Conservation (phyloP, 2,888 invertebrate genomes). For the Meiosimyza decipiens region DNA sequence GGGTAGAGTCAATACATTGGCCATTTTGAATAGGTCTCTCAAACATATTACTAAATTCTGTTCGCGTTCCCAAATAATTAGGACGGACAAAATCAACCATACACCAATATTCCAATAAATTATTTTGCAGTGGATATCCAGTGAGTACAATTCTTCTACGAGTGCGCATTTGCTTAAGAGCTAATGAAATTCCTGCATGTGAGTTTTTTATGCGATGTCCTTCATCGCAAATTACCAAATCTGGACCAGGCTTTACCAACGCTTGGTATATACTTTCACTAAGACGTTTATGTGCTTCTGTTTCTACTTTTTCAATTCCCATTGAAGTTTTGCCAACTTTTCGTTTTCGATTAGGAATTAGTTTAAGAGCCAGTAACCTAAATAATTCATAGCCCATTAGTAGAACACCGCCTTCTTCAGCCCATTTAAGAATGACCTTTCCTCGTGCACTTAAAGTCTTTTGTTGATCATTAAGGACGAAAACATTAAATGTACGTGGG, state of each 20-base stretch:
- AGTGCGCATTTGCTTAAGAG: conserved; percentile 93
- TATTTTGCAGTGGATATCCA: conserved; percentile 98
- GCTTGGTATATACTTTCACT: conserved; percentile 87
- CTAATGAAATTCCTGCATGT: conserved; percentile 95
- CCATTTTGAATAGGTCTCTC: conserved; percentile 98
- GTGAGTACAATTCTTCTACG: conserved; percentile 95
- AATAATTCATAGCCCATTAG: conserved; percentile 98
- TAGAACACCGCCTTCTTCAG: conserved; percentile 88
- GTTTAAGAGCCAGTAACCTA: conserved; percentile 85
- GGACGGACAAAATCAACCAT: conserved; percentile 99
- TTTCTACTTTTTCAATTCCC: conserved; percentile 61
- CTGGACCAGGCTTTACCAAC: conserved; percentile 90
- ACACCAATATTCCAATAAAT: conserved; percentile 96
- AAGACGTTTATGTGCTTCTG: conserved; percentile 76
- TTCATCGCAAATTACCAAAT: conserved; percentile 94
- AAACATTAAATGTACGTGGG: conserved; percentile 85
- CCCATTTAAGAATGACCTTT: conserved; percentile 89
- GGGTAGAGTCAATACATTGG: conserved; percentile 96
- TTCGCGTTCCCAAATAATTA: conserved; percentile 95
- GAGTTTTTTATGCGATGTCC: conserved; percentile 98
- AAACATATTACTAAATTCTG: conserved; percentile 98
- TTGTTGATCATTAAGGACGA: conserved; percentile 92
- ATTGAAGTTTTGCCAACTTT: conserved; percentile 66
- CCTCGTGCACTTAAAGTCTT: conserved; percentile 90
- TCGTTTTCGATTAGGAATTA: conserved; percentile 70